A percentile compares a stretch with the other conserved stretches of the same genome.
Evolutionary conservation across 30 jellyfish, hydroid and myxozoan species (phyloP).

Genomic region (Aurelia sp.): DNA sequence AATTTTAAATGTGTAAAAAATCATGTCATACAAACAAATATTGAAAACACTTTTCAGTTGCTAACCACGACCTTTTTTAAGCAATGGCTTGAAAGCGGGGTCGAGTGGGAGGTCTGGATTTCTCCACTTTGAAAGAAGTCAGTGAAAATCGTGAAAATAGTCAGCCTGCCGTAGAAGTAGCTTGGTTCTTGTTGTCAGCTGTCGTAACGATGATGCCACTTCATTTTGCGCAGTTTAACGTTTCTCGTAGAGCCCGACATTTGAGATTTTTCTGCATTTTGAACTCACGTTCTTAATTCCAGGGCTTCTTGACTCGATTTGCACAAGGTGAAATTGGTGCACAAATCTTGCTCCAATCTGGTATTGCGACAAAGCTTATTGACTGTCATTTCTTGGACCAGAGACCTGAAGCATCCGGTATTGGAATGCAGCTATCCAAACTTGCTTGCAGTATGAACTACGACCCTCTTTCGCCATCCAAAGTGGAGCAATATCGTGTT

Average conservation of each 20-base stretch:
- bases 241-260: constrained; percentile 8
- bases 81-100: too few relatives aligned
- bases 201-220: too few relatives aligned
- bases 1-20: too few relatives aligned
- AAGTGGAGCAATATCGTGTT: constrained; percentile 72
- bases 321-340: constrained; percentile 89
- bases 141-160: too few relatives aligned
- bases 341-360: constrained; percentile 81
- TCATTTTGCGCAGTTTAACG: constrained; percentile 9
- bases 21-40: too few relatives aligned
- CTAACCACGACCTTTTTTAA: too few relatives aligned
- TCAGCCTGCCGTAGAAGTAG: too few relatives aligned
- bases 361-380: constrained; percentile 64
- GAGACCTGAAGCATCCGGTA: constrained; percentile 64
- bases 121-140: too few relatives aligned
- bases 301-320: constrained; percentile 84
- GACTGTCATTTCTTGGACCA: constrained; percentile 90
- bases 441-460: constrained; percentile 48
- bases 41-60: too few relatives aligned
- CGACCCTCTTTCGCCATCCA: constrained; percentile 82
- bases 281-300: background rate
- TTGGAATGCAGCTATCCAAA: constrained; percentile 49
- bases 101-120: too few relatives aligned
- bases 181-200: too few relatives aligned
- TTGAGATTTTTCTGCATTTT: background rate